Evolutionary conservation across 1,140 invertebrate species (phyloP), one percentile per base, ranked within the genome.

Genomic region (Pachypeltis micranthus): DNA sequence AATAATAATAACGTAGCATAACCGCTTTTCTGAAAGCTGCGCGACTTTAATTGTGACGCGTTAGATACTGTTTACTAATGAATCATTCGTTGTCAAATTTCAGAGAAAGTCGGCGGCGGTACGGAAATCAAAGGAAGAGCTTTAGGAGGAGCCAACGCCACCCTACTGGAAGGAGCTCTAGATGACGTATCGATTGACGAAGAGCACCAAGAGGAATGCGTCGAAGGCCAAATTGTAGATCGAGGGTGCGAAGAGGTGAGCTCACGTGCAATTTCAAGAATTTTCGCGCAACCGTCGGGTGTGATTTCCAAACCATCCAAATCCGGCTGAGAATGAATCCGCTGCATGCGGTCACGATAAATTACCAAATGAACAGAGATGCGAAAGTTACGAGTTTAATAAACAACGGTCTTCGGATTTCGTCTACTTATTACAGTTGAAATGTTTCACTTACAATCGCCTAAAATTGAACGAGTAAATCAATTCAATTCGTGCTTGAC

Each of bases 171-270:
- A 59, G 72, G 73, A 2, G 71, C 70, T 71, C 74, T 85, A 14
- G 85, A 83, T 67, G 81, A 85, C 71, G 82, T 85, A 24, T 83
- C 79, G 64, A 85, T 85, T 80, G 81, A 83, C 47, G 81, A 84
- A 62, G 47, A 51, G 19, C 12, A 10, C 7, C 75, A 79, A 69
- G 70, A 76, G 19, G 70, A 75, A 72, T 67, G 61, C 29, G 14
- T 65, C 28, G 51, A 44, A 26, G 51, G 64, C 29, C 24, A 61
- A 29, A 61, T 25, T n/a, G 44, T 61, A 25, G 47, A 64, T 16
- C n/a, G 44, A 3, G 59, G 44, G 19, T 66, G 65, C 51, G 62
- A 64, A 1, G 62, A 66, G 62, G 62, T 63, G 24, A 29, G 2
- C 31, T 29, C 4, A 21, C 24, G 16, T 10, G 10, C 3, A 21